Evolutionary conservation across 2,888 invertebrate species (phyloP), one percentile per base, ranked within the genome.

Genomic region (Chloroclystis v-ata): DNA sequence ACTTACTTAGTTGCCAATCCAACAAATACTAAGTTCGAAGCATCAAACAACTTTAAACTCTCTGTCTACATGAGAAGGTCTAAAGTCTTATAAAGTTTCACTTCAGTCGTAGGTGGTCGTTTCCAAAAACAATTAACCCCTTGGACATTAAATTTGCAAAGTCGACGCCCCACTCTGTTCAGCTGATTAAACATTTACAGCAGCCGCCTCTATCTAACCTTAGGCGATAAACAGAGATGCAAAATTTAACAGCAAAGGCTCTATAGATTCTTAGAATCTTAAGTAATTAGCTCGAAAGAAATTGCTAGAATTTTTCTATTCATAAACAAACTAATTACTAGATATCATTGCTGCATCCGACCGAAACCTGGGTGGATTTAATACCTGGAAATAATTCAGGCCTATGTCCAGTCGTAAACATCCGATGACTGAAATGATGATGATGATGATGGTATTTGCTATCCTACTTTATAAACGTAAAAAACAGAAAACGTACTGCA

Each of bases 121-220:
- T 71, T 67, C 65, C 65, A 54, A 56, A 62, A 61, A 65, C 68
- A 73, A 75, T 72, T 72, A 73, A 63, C 61, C 52, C 56, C 45
- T 46, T 52, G 10, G 30, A 54, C 64, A 70, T 71, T 67, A 72
- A 67, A 70, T 61, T 67, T 72, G 56, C 58, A 69, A 56, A 61
- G 54, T 52, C 61, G 55, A 58, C 58, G 56, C n/a, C n/a, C 62
- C 57, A 53, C 60, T 57, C 56, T 58, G 43, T 59, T 59, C 44
- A 40, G 43, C 49, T 43, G 38, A 26, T 66, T 56, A 67, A 67
- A 67, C 58, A 64, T 68, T 67, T 57, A 67, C 47, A 41, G 43
- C 55, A 54, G 44, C 54, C 47, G 37, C 42, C 52, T 51, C 54
- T 11, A 35, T 48, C 35, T 26, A 42, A 50, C 50, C 30, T 14